A percentile compares a stretch with the other conserved stretches of the same genome.
Conservation (phyloP, 1,140 invertebrate species). For the Aphis gossypii region DNA sequence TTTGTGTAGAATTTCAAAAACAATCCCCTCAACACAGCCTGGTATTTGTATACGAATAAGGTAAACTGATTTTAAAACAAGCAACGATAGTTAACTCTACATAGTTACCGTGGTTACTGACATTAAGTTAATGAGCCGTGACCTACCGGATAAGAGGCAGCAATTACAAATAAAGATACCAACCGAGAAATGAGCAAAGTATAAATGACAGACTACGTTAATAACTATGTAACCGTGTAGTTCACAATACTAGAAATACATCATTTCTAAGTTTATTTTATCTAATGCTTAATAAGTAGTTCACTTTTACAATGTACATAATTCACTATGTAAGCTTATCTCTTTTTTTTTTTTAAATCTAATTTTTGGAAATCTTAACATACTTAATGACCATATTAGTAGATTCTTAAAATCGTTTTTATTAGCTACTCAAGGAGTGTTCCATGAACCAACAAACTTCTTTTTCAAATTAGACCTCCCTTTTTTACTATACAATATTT, state of each 20-base stretch:
- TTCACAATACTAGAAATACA: not conserved
- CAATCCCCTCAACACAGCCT: not conserved
- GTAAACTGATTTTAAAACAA: not conserved
- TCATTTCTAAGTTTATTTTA: not conserved
- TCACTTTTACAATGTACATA: not conserved
- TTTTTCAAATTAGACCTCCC: not conserved
- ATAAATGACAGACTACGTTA: not conserved
- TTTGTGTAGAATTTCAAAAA: not conserved
- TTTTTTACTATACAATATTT: too few relatives aligned
- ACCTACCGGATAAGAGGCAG: not conserved
- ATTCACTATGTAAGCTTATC: not conserved
- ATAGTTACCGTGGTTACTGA: not conserved
- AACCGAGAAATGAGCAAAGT: not conserved
- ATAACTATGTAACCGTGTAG: not conserved
- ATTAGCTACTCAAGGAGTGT: not conserved
- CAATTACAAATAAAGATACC: not conserved
- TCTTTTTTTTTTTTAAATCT: not conserved
- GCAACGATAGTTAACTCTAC: not conserved
- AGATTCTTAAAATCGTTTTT: not conserved
- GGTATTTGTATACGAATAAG: not conserved
- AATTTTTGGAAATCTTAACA: too few relatives aligned
- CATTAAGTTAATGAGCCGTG: not conserved
- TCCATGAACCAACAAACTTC: not conserved
- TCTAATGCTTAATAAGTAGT: not conserved
- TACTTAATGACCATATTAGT: not conserved